Evolutionary conservation across 1,140 invertebrate genomes (phyloP), one percentile per base, ranked within the genome.

Genomic region (Lucilia sericata): DNA sequence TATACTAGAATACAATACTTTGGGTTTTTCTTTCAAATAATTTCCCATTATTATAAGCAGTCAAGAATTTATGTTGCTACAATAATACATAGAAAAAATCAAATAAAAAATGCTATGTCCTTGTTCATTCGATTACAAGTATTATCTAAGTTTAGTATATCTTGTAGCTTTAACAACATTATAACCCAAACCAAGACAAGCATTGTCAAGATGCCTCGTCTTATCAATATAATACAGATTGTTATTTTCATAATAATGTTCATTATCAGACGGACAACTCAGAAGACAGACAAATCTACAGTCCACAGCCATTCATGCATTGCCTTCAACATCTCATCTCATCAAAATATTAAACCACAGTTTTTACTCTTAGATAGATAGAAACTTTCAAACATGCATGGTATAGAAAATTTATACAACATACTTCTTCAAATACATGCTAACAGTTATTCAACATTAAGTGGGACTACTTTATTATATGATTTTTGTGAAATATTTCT

Each of bases 141-240:
- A 60, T 60, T n/a, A 14, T 14, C 13, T 60, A 60, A 60, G 51
- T 60, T 0, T 14, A 17, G 13, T 8, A 42, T 10, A 42, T 42
- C 42, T 42, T 42, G 10, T 42, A 42, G 2, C 5, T 42, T 42
- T 42, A 42, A 42, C 42, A 42, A 42, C 42, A 42, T 42, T 42
- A 42, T 42, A 10, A 42, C 42, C 42, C 42, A 7, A 55, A 17
- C 55, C 55, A 60, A 60, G 13, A n/a, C 55, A 14, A 7, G 55
- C 55, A 60, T 60, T 60, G n/a, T n/a, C 55, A 60, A 60, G n/a
- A 60, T 60, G n/a, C 14, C n/a, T 60, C n/a, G n/a, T 60, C 55
- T n/a, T n/a, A 60, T 60, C 14, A 60, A n/a, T n/a, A 1, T 14
- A 14, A 60, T 17, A n/a, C 51, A 60, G 51, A 17, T 60, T 60